Base-by-base conservation (phyloP, 2,113 vertebrate species). In the Pelvicachromis taeniatus region DNA sequence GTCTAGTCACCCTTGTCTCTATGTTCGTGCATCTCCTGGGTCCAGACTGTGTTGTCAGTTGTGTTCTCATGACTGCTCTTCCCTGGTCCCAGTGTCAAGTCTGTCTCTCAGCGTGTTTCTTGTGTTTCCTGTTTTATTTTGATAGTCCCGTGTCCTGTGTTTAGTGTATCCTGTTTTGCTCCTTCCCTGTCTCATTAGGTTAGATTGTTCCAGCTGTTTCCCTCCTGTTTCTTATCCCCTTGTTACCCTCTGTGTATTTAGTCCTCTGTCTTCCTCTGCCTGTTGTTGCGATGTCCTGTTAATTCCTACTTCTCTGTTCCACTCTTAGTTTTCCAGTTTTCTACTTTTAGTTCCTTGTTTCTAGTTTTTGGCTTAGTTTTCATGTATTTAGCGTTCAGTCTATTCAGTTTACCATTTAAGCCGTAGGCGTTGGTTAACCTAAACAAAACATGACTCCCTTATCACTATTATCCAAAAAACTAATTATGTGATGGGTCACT, bases 21-120 rank as follows among this genome's bases (percentile, higher is more conserved):
- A 63, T 38, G 59, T 63, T 12, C 38, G 59, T 63, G 10, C 31
- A 38, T 38, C 17, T n/a, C 59, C 59, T 38, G 31, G 35, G 31
- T 63, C 10, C 59, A n/a, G 17, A 35, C 3, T 35, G 59, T 3
- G 59, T 38, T 63, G 59, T 63, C 2, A 63, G 31, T 63, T 63
- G n/a, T 63, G n/a, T 63, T 63, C 31, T 38, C 59, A n/a, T 63
- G 31, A n/a, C 59, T 63, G 31, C n/a, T 63, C 31, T 63, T 63
- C 59, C 59, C 17, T 17, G 33, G 0, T 63, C 59, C 59, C 10
- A 63, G 1, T 33, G 31, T 33, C 31, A 33, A 33, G 31, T 63
- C 17, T 38, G 59, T 7, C 59, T n/a, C 31, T n/a, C 59, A 38
- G 17, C n/a, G 59, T 63, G 17, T 35, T 61, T 61, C 31, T 61